Evolutionary conservation across 2,113 vertebrate species (phyloP).

Genomic region (Protobothrops mucrosquamatus): DNA sequence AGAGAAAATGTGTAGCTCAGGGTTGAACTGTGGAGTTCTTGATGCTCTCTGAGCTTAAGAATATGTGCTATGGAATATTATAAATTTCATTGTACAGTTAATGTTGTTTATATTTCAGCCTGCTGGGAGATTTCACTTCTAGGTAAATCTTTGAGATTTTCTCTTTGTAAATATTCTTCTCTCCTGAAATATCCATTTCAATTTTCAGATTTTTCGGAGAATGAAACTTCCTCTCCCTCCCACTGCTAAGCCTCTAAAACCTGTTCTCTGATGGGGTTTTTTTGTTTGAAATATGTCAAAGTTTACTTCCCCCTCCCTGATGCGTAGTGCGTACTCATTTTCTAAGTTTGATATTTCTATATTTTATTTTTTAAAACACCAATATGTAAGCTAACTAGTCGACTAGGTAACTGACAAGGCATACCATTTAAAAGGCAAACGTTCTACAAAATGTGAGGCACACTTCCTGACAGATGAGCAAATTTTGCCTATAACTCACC

Average conservation of each 20-base stretch:
- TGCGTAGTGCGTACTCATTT: not conserved
- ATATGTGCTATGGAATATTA: not conserved
- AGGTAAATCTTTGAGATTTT: conserved; percentile 63
- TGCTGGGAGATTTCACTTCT: conserved; percentile 78
- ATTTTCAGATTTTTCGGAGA: not conserved
- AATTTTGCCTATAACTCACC: not conserved
- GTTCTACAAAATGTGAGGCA: not conserved
- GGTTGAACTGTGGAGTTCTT: not conserved
- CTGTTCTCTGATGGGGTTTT: not conserved
- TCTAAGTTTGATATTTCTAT: not conserved
- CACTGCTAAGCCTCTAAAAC: not conserved
- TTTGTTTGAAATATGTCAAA: not conserved
- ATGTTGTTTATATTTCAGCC: conserved; percentile 58
- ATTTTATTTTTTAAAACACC: not conserved
- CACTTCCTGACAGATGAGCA: not conserved
- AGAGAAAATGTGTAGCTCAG: not conserved
- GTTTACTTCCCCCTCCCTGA: not conserved
- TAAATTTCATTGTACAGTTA: conserved; percentile 17
- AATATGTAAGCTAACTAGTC: not conserved
- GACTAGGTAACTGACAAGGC: not conserved
- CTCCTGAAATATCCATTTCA: not conserved
- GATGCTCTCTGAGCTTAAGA: not conserved
- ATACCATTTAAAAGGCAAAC: not conserved
- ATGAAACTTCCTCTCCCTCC: not conserved
- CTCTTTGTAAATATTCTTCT: conserved; percentile 1